Conservation (phyloP, 2,113 vertebrate genomes). For the Heloderma charlesbogerti region DNA sequence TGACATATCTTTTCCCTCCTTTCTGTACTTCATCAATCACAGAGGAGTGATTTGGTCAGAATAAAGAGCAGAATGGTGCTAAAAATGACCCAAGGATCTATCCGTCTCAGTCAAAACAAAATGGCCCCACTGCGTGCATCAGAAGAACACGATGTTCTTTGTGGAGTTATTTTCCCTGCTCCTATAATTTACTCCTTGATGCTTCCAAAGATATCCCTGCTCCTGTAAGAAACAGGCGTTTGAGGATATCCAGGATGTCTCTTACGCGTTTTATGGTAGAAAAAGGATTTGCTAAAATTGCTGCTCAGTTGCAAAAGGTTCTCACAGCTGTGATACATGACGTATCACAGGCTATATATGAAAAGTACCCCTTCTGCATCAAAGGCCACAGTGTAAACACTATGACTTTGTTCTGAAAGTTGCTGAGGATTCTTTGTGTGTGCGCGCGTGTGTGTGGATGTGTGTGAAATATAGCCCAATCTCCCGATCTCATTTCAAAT, state of each 20-base stretch:
- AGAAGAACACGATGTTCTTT: neutral
- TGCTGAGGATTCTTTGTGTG: conserved; percentile 14
- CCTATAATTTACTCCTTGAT: conserved; percentile 55
- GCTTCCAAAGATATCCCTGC: conserved; percentile 11
- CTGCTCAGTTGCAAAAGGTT: conserved; percentile 13
- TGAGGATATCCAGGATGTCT: conserved; percentile 58
- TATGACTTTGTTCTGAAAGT: neutral
- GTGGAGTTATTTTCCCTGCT: conserved; percentile 53
- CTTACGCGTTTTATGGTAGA: conserved; percentile 20
- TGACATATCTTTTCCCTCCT: conserved; percentile 7
- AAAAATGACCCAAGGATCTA: conserved; percentile 46
- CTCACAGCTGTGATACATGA: neutral
- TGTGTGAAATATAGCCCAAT: too few species aligned
- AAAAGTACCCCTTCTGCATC: neutral
- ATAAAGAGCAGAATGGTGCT: conserved; percentile 41
- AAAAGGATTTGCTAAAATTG: conserved; percentile 61
- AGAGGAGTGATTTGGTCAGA: conserved; percentile 23
- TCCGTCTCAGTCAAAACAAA: conserved; percentile 45
- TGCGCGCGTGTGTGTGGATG: neutral
- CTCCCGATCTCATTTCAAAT: too few species aligned
- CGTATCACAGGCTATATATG: neutral
- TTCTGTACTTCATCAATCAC: conserved; percentile 34
- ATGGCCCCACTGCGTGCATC: neutral
- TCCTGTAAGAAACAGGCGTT: conserved; percentile 55
- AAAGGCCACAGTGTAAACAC: conserved; percentile 3